Conservation (phyloP, 2,888 invertebrate species). For the Cosmia pyralina region DNA sequence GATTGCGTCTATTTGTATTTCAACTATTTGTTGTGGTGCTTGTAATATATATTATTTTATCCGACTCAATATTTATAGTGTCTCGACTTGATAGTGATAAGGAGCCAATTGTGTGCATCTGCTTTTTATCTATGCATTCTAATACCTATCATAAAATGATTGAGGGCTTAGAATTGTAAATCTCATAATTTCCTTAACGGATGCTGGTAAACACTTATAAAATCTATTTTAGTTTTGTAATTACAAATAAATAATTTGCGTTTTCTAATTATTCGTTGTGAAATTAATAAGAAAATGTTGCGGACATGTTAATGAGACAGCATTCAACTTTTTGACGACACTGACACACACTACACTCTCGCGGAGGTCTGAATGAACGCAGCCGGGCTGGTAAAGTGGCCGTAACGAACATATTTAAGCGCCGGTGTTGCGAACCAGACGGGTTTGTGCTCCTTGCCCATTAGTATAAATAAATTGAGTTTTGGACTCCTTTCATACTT, state of each 20-base stretch:
- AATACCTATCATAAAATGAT: slow-evolving; percentile 46
- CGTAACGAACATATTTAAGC: slow-evolving; percentile 29
- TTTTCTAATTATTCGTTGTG: slow-evolving; percentile 45
- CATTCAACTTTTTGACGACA: slow-evolving; percentile 53
- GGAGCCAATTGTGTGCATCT: slow-evolving; percentile 52
- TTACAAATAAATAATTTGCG: slow-evolving; percentile 12
- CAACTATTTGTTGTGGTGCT: slow-evolving; percentile 61
- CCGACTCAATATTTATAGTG: slow-evolving; percentile 76
- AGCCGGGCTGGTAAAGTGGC: slow-evolving; percentile 55
- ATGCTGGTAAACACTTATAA: slow-evolving; percentile 33
- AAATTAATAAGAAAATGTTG: slow-evolving; percentile 24
- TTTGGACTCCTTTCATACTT: slow-evolving; percentile 31
- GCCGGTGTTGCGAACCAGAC: slow-evolving; percentile 31
- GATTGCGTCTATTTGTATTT: slow-evolving; percentile 61
- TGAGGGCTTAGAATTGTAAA: slow-evolving; percentile 34
- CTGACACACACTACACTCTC: slow-evolving; percentile 45
- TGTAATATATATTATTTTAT: slow-evolving; percentile 70
- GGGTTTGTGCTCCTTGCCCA: slow-evolving; percentile 49
- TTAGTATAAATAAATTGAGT: slow-evolving; percentile 48
- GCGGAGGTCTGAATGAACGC: slow-evolving; percentile 58
- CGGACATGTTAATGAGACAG: slow-evolving; percentile 63
- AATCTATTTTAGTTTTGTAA: slow-evolving; percentile 43
- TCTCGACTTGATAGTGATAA: slow-evolving; percentile 71
- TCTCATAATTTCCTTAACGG: slow-evolving; percentile 27
- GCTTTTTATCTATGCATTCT: slow-evolving; percentile 48